Base-by-base conservation (phyloP, 2,797 vertebrate species). In the Muraenolepis orangiensis region DNA sequence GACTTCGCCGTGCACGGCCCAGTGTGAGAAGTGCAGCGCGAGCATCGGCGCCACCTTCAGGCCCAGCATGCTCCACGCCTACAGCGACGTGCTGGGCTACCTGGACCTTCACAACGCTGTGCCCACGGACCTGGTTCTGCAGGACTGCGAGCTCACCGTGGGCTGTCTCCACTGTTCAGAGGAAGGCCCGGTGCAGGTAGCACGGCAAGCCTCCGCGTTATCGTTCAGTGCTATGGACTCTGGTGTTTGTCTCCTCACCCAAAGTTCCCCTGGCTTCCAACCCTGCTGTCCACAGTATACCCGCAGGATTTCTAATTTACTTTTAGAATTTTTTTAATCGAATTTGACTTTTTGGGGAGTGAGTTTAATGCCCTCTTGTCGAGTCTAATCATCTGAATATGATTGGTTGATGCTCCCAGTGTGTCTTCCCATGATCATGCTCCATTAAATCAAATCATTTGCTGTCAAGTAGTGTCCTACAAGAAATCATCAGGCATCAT, bases 161-260 rank as follows among this genome's bases (percentile, higher is more conserved):
- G 90, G 91, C 75, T 95, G 95, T 81, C 90, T 95, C 13, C 88
- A 79, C 85, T 95, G 95, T 87, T 94, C 94, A 72, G 84, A 93
- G 73, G 94, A 95, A 18, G 74, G 84, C 42, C 82, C 80, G 3
- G 1, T 92, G 71, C 86, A 93, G 92, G 95, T 95, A 57, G 23
- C 10, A 18, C 10, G 28, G 26, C 10, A n/a, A n/a, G n/a, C 3
- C 51, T 11, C 4, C 20, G 2, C 51, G 1, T 46, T 3, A 4
- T 57, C 51, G 10, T 57, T 57, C 20, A 6, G 3, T 23, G 7
- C 51, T 7, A n/a, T n/a, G n/a, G 51, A n/a, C 10, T n/a, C 20
- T 38, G 51, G 20, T n/a, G 20, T n/a, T 57, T 57, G 51, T 57
- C 51, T 6, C 51, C 51, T 20, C 1, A 20, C 51, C 18, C 6